A percentile compares a stretch with the other conserved stretches of the same genome.
Conservation (phyloP, 2,797 vertebrate species). For the Rhodeus uyekii region DNA sequence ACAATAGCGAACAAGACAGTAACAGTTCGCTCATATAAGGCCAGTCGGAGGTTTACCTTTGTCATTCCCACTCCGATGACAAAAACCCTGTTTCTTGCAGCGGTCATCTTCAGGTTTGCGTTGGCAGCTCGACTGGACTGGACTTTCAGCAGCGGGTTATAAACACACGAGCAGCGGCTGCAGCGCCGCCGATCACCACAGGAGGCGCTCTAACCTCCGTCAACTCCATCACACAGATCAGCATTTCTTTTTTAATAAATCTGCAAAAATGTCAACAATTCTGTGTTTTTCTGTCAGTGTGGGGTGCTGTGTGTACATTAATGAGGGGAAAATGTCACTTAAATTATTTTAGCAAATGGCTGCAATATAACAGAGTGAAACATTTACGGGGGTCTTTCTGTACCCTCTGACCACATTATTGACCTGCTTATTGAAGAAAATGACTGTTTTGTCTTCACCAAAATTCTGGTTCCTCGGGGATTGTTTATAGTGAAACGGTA, state of each 20-base stretch:
- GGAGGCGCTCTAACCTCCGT: neutral
- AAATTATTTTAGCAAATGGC: too few species aligned
- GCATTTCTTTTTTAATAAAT: too few species aligned
- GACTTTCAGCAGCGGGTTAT: neutral
- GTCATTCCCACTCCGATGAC: slow-evolving; percentile 97
- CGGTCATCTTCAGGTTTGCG: slow-evolving; percentile 60
- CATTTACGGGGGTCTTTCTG: too few species aligned
- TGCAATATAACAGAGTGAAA: too few species aligned
- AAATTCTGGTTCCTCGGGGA: neutral
- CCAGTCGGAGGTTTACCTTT: slow-evolving; percentile 78
- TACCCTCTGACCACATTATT: too few species aligned
- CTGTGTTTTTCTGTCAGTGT: too few species aligned
- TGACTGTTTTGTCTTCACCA: neutral
- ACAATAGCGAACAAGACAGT: neutral
- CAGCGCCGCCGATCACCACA: neutral
- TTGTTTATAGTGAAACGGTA: too few species aligned
- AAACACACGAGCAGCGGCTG: neutral
- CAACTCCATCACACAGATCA: too few species aligned
- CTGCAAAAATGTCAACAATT: too few species aligned
- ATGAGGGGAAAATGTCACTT: too few species aligned
- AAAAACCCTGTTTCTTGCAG: slow-evolving; percentile 78
- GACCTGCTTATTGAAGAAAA: neutral
- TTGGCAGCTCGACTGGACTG: neutral
- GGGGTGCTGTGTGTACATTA: too few species aligned
- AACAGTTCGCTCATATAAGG: neutral